A percentile compares a stretch with the other conserved stretches of the same genome.
These are phyloP conservation scores for Boloria selene DNA, from an alignment of 2,888 invertebrate species.

Conservation along the genomic window DNA sequence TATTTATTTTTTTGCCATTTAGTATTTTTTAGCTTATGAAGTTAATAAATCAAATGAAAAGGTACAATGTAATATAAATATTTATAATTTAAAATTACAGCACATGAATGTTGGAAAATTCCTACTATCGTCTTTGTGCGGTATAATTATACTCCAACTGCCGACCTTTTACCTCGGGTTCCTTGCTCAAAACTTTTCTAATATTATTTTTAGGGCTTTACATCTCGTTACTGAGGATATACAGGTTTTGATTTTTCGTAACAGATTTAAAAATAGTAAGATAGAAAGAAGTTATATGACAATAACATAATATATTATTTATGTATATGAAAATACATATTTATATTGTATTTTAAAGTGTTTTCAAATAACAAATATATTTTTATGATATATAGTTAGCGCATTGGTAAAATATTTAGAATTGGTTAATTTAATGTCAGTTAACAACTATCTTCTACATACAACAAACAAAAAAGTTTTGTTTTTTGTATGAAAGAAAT, in stretches of 20 bases:
- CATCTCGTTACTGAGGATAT: constrained; percentile 37
- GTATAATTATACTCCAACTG: constrained; percentile 22
- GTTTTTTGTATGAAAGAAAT: too few relatives aligned
- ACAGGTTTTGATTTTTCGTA: background rate
- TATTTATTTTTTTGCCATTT: too few relatives aligned
- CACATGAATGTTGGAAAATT: constrained; percentile 12
- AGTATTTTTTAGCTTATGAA: background rate
- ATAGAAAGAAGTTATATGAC: too few relatives aligned
- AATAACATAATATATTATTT: too few relatives aligned
- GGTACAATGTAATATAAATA: background rate
- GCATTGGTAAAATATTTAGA: too few relatives aligned
- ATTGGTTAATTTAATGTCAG: too few relatives aligned
- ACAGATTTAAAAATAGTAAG: background rate
- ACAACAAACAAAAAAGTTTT: too few relatives aligned
- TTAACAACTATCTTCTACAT: too few relatives aligned
- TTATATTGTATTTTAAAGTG: too few relatives aligned
- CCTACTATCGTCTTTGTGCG: constrained; percentile 13
- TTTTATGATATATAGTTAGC: too few relatives aligned
- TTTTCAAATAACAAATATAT: too few relatives aligned
- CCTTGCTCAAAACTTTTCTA: constrained; percentile 41
- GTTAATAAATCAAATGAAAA: background rate
- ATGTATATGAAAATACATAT: too few relatives aligned
- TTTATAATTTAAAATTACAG: constrained; percentile 13
- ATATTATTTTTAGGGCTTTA: constrained; percentile 43
- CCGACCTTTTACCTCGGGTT: constrained; percentile 33